phyloP scores from a whole-genome alignment of 2,113 vertebrate species.

The Rynchops niger region DNA sequence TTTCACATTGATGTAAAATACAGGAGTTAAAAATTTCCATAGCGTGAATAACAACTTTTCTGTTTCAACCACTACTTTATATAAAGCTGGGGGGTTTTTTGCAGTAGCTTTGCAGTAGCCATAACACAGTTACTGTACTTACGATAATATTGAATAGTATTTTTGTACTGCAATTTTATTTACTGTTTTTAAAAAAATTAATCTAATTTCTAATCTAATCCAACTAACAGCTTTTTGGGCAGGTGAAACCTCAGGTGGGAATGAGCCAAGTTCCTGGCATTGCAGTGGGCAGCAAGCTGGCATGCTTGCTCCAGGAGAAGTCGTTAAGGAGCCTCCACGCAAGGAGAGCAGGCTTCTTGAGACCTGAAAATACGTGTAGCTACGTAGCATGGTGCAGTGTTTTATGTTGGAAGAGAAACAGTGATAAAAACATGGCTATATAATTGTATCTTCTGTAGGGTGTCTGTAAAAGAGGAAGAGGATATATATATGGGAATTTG shows the following conservation, averaged over 20 bases:
- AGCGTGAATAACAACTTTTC: neutral
- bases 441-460: neutral
- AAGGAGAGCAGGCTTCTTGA: neutral
- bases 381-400: neutral
- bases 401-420: neutral
- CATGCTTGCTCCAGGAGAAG: neutral
- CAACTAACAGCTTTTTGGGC: neutral
- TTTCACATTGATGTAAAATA: neutral
- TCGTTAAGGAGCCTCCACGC: accelerated
- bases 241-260: neutral
- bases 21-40: neutral
- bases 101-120: neutral
- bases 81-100: neutral
- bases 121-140: neutral
- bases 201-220: too few species aligned
- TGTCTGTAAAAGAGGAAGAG: neutral
- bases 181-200: neutral
- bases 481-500: neutral
- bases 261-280: neutral
- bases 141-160: accelerated
- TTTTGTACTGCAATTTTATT: neutral
- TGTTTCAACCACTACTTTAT: neutral
- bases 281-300: neutral
- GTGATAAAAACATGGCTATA: accelerated
- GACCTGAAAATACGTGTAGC: neutral